A percentile compares a stretch with the other conserved stretches of the same genome.
Evolutionary conservation across 2,888 invertebrate genomes (phyloP).

Genomic region (Brachypalpus laphriformis): DNA sequence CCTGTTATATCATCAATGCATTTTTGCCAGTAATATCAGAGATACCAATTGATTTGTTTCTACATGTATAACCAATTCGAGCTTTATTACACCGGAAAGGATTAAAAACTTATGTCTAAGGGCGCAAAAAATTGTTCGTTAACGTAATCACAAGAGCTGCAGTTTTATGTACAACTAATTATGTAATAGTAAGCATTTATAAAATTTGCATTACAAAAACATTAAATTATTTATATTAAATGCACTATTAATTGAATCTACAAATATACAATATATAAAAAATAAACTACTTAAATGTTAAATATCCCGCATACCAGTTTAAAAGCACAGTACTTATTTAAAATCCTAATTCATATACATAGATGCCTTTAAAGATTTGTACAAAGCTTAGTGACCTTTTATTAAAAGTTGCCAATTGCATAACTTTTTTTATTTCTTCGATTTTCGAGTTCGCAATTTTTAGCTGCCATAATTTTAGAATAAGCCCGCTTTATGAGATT

Average conservation of each 20-base stretch:
- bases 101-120: conserved; percentile 75
- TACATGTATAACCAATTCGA: conserved; percentile 35
- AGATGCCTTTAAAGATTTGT: conserved; percentile 8
- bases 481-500: background rate
- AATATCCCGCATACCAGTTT: conserved; percentile 47
- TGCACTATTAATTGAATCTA: conserved; percentile 64
- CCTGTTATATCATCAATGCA: conserved; percentile 49
- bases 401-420: background rate
- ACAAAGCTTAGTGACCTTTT: background rate
- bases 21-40: conserved; percentile 58
- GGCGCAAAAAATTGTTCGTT: conserved; percentile 3
- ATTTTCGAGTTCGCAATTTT: background rate
- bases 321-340: conserved; percentile 7
- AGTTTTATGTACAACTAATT: conserved; percentile 43
- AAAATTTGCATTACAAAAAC: conserved; percentile 9
- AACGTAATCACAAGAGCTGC: conserved; percentile 54
- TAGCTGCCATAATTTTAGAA: background rate
- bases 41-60: conserved; percentile 5
- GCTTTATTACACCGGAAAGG: conserved; percentile 77
- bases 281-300: conserved; percentile 21
- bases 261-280: conserved; percentile 6
- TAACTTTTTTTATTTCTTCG: background rate
- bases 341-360: background rate
- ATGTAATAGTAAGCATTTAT: conserved; percentile 69
- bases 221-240: conserved; percentile 36